A percentile compares a stretch with the other conserved stretches of the same genome.
These are phyloP conservation scores for Epinephelus lanceolatus DNA, from an alignment of 2,113 vertebrate genomes.

Conservation along the genomic window DNA sequence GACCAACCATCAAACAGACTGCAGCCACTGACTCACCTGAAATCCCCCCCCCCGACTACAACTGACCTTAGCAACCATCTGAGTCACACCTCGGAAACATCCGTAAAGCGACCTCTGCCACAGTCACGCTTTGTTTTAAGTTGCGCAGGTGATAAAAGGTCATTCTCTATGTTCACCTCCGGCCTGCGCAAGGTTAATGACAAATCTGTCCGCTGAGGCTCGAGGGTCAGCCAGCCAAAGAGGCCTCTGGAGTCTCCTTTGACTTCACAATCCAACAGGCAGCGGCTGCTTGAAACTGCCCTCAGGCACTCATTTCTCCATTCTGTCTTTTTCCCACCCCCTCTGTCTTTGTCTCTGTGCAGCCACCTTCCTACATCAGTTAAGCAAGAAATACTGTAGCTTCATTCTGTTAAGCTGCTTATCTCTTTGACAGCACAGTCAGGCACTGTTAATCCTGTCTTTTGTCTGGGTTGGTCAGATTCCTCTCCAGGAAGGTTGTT, in stretches of 20 bases:
- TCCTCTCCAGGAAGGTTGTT: constrained; percentile 73
- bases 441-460: constrained; percentile 79
- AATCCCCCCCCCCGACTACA: constrained; percentile 33
- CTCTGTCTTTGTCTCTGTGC: constrained; percentile 57
- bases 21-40: constrained; percentile 52
- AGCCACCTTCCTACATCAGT: constrained; percentile 68
- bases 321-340: not conserved
- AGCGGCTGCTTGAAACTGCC: constrained; percentile 46
- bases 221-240: constrained; percentile 46
- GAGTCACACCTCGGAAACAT: constrained; percentile 53
- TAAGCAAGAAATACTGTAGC: constrained; percentile 75
- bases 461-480: constrained; percentile 76
- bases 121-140: constrained; percentile 67
- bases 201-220: constrained; percentile 63
- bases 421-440: constrained; percentile 76
- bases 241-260: constrained; percentile 57
- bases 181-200: constrained; percentile 64
- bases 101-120: constrained; percentile 48
- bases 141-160: constrained; percentile 68
- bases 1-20: constrained; percentile 47
- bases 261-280: constrained; percentile 53
- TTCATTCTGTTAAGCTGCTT: constrained; percentile 79
- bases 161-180: constrained; percentile 59
- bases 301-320: constrained; percentile 43
- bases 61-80: constrained; percentile 66